Percentiles rank a stretch among this genome's conserved stretches.
Evolutionary conservation across 2,113 vertebrate species (phyloP).

Genomic region (Eidolon helvum): DNA sequence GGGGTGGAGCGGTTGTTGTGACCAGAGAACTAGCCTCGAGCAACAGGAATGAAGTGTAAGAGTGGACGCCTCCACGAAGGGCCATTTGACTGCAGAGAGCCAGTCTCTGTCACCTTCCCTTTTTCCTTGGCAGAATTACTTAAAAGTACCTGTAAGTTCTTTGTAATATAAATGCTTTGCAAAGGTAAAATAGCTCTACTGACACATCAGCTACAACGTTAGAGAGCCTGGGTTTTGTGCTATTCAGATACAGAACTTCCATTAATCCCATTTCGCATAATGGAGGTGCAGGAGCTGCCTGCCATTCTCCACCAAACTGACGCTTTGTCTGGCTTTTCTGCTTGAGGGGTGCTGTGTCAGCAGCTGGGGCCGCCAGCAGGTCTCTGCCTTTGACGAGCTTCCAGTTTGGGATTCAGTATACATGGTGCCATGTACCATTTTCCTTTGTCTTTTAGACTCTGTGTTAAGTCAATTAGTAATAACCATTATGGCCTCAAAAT

Average conservation of each 20-base stretch:
- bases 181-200: neutral
- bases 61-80: no score
- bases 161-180: neutral
- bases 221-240: neutral
- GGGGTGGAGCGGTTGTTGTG: neutral
- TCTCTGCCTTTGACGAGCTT: neutral
- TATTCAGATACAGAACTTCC: neutral
- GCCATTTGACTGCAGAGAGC: neutral
- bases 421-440: neutral
- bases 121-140: neutral
- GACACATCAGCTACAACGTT: fast-evolving
- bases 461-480: neutral
- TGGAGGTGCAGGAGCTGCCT: neutral
- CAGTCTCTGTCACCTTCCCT: neutral
- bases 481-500: neutral
- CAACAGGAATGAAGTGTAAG: fast-evolving
- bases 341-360: neutral
- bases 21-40: no score
- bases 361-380: neutral
- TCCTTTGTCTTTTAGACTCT: neutral
- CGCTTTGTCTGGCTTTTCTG: neutral
- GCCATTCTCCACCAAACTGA: neutral
- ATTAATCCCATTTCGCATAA: neutral
- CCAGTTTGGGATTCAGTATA: neutral
- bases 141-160: neutral